Conservation (phyloP, 2,888 invertebrate genomes). For the Arge pagana region DNA sequence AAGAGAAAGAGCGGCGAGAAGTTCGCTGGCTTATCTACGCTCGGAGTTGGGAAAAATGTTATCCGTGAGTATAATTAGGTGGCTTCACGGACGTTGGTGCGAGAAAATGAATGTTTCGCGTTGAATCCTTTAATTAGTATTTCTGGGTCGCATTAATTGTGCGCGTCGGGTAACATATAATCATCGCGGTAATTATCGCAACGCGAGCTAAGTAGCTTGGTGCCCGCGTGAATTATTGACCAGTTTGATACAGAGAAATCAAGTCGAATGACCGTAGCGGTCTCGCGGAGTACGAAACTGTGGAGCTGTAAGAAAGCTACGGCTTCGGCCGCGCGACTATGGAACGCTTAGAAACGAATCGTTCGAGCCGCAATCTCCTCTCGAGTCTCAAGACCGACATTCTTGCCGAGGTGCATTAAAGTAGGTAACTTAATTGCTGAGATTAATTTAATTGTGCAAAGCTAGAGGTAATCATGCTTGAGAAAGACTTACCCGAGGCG, state of each 20-base stretch:
- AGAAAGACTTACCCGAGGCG: slow-evolving; percentile 1
- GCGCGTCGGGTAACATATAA: slow-evolving; percentile 39
- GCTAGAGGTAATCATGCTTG: slow-evolving; percentile 47
- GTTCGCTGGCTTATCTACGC: neutral
- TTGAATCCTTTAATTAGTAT: slow-evolving; percentile 52
- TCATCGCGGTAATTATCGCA: slow-evolving; percentile 56
- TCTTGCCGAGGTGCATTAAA: slow-evolving; percentile 27
- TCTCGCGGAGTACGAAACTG: no score
- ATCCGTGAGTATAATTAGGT: no score
- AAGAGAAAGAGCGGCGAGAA: slow-evolving; percentile 1
- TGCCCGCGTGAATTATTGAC: slow-evolving; percentile 55
- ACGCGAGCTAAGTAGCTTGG: slow-evolving; percentile 52
- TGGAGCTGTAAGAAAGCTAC: no score
- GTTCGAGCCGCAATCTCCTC: no score
- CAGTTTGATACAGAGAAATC: slow-evolving; percentile 35
- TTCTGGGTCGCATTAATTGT: slow-evolving; percentile 47
- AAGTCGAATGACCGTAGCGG: no score
- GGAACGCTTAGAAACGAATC: no score
- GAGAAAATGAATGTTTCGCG: slow-evolving; percentile 20
- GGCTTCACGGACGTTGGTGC: no score
- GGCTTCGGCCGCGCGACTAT: no score
- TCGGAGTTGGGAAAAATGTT: no score
- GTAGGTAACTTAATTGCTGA: slow-evolving; percentile 56
- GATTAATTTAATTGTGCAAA: slow-evolving; percentile 55
- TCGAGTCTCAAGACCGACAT: slow-evolving; percentile 18